Conservation (phyloP, 2,888 invertebrate genomes). For the Yponomeuta sedellus region DNA sequence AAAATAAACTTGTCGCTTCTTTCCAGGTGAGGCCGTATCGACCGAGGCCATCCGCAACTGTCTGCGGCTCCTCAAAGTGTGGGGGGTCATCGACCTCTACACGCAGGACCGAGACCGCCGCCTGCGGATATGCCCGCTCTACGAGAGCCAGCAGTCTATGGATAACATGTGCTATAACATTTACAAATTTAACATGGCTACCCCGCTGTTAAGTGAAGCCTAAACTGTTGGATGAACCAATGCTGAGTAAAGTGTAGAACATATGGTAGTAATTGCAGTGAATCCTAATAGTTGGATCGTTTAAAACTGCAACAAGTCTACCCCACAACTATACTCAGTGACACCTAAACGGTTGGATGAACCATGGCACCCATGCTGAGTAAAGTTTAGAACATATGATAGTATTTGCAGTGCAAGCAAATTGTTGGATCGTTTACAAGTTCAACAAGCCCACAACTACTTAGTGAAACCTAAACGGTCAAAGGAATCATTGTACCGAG, state of each 20-base stretch:
- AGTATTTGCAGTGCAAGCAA: background rate
- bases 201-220: conserved; percentile 37
- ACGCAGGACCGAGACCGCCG: conserved; percentile 41
- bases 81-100: conserved; percentile 83
- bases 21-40: conserved; percentile 89
- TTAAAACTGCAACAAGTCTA: conserved; percentile 51
- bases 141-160: conserved; percentile 34
- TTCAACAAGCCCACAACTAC: too few relatives aligned
- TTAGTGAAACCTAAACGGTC: too few relatives aligned
- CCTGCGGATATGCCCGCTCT: conserved; percentile 41
- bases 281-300: conserved; percentile 28
- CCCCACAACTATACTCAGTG: conserved; percentile 42
- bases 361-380: background rate
- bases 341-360: background rate
- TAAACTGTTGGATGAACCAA: background rate
- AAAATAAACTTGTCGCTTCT: too few relatives aligned
- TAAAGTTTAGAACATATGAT: background rate
- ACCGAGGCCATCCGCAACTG: conserved; percentile 92
- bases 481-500: too few relatives aligned
- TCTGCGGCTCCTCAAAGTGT: conserved; percentile 86
- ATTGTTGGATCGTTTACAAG: conserved; percentile 36
- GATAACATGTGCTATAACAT: conserved; percentile 42
- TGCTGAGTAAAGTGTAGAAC: background rate
- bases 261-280: background rate
- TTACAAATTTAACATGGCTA: conserved; percentile 51